Evolutionary conservation across 2,797 vertebrate species (phyloP).

Genomic region (Cebuella pygmaea): DNA sequence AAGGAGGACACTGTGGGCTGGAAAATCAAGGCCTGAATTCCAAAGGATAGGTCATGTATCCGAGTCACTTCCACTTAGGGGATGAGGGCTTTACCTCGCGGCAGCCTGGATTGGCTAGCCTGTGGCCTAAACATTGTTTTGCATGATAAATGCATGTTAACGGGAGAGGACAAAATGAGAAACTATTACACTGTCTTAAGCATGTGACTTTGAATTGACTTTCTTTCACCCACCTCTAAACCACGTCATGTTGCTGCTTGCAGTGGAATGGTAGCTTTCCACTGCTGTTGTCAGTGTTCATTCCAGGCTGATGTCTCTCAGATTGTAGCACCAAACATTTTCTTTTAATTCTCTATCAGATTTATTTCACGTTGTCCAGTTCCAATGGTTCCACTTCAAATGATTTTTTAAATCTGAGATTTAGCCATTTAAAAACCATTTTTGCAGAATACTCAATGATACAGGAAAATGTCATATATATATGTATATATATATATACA

Average conservation of each 20-base stretch:
- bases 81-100: neutral
- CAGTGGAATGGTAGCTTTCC: neutral
- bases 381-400: neutral
- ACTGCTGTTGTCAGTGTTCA: neutral
- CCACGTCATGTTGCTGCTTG: neutral
- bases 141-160: neutral
- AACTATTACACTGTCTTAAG: neutral
- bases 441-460: neutral
- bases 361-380: neutral
- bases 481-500: no score
- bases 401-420: neutral
- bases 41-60: neutral
- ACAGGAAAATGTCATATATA: neutral
- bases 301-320: neutral
- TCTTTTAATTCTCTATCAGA: neutral
- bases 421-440: neutral
- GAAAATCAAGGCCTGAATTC: neutral
- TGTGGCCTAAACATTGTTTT: neutral
- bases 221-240: constrained; percentile 3
- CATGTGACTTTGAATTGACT: constrained; percentile 24
- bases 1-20: neutral
- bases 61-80: neutral
- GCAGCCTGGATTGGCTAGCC: neutral
- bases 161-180: neutral
- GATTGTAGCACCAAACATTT: neutral